Conservation (phyloP, 2,888 invertebrate genomes). For the Drosophila maculinotata region DNA sequence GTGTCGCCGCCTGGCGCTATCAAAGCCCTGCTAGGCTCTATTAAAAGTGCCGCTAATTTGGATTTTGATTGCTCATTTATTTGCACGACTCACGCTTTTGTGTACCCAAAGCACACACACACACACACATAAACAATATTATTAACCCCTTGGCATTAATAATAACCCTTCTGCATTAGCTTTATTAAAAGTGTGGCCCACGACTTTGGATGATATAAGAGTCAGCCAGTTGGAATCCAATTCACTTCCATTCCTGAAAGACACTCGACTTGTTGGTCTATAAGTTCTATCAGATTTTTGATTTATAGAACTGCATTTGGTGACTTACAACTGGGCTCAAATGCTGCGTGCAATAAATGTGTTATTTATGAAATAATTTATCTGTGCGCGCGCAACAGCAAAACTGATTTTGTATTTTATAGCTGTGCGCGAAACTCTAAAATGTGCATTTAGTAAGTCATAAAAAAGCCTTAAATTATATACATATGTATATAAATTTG, state of each 20-base stretch:
- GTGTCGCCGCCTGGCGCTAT: conserved; percentile 39
- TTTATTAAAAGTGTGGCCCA: conserved; percentile 58
- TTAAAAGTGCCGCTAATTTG: conserved; percentile 68
- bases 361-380: conserved; percentile 50
- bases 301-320: conserved; percentile 16
- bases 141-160: conserved; percentile 64
- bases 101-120: conserved; percentile 40
- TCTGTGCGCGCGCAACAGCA: conserved; percentile 11
- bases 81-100: conserved; percentile 54
- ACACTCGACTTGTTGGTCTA: conserved; percentile 7
- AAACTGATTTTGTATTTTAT: conserved; percentile 38
- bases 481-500: conserved; percentile 31
- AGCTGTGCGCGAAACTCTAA: conserved; percentile 16
- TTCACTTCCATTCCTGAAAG: conserved; percentile 13
- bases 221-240: conserved; percentile 15
- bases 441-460: conserved; percentile 47
- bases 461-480: conserved; percentile 40
- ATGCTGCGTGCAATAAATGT: conserved; percentile 22
- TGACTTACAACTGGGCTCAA: conserved; percentile 14
- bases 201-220: conserved; percentile 14
- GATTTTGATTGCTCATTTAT: conserved; percentile 67
- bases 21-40: conserved; percentile 50
- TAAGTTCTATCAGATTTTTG: background rate
- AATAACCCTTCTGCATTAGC: conserved; percentile 58
- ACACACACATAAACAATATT: conserved; percentile 34